Conservation (phyloP, 1,140 invertebrate species). For the Drosophila jambulina region DNA sequence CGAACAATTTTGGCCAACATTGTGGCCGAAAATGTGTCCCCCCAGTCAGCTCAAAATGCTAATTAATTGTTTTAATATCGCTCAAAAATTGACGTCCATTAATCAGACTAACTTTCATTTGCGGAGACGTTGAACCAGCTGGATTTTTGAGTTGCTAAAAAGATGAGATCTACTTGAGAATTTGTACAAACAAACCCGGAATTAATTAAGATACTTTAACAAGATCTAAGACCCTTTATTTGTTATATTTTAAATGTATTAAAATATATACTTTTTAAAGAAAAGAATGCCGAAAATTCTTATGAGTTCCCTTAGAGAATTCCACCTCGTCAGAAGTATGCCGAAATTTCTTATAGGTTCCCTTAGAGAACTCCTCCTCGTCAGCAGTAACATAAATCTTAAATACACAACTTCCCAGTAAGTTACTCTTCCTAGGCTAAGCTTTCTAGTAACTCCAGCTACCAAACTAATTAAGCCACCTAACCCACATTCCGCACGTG, state of each 20-base stretch:
- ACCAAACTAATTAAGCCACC: slow-evolving; percentile 23
- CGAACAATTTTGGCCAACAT: slow-evolving; percentile 6
- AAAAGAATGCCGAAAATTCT: too few species aligned
- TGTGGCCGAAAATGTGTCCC: slow-evolving; percentile 45
- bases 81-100: slow-evolving; percentile 44
- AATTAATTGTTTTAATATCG: slow-evolving; percentile 72
- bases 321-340: too few species aligned
- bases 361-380: background rate
- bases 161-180: slow-evolving; percentile 1
- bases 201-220: background rate
- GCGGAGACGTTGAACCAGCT: slow-evolving; percentile 40
- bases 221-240: background rate
- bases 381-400: background rate
- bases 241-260: too few species aligned
- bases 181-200: background rate
- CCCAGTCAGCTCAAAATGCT: slow-evolving; percentile 68
- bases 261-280: too few species aligned
- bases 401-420: background rate
- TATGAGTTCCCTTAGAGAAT: too few species aligned
- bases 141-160: background rate
- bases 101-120: slow-evolving; percentile 64
- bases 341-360: background rate
- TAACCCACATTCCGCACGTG: slow-evolving; percentile 32
- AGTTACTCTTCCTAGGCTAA: background rate
- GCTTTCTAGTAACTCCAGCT: slow-evolving; percentile 9